Percentiles rank a stretch among this genome's conserved stretches.
phyloP scores from a whole-genome alignment of 2,888 invertebrate species.

The Strigamia transsilvanica region DNA sequence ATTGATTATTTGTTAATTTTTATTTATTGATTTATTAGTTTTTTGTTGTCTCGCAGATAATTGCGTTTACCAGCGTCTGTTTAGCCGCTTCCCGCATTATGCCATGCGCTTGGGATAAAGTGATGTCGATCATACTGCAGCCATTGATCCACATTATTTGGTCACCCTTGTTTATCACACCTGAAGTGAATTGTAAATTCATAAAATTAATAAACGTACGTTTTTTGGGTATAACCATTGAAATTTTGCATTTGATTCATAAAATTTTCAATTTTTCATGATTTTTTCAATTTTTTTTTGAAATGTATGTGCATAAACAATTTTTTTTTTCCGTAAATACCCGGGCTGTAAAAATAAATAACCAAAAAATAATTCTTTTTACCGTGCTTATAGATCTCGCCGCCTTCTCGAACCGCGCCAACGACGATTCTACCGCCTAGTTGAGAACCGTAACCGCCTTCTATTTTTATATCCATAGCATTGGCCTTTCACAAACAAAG shows the following conservation, averaged over 20 bases:
- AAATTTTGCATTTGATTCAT: no score
- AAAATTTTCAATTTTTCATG: no score
- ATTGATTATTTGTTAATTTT: neutral
- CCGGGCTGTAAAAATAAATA: no score
- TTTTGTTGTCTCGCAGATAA: no score
- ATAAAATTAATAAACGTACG: no score
- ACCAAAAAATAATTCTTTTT: neutral
- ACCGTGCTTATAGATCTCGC: conserved; percentile 51
- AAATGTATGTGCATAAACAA: no score
- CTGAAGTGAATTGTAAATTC: neutral
- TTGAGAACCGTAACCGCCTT: conserved; percentile 28
- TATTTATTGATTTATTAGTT: neutral
- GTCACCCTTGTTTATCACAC: conserved; percentile 12
- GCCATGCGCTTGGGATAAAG: conserved; percentile 39
- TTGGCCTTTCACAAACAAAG: conserved; percentile 12
- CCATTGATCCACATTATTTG: conserved; percentile 40
- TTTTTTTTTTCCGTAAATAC: no score
- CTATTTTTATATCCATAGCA: conserved; percentile 13
- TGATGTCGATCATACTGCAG: conserved; percentile 22
- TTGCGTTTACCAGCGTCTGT: neutral
- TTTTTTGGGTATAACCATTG: no score
- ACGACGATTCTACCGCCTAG: conserved; percentile 29
- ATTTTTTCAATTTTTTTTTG: no score
- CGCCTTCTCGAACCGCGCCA: neutral
- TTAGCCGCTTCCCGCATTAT: conserved; percentile 12